A percentile compares a stretch with the other conserved stretches of the same genome.
Evolutionary conservation across 1,140 invertebrate genomes (phyloP).

Genomic region (Pseudomyrmex dendroicus): DNA sequence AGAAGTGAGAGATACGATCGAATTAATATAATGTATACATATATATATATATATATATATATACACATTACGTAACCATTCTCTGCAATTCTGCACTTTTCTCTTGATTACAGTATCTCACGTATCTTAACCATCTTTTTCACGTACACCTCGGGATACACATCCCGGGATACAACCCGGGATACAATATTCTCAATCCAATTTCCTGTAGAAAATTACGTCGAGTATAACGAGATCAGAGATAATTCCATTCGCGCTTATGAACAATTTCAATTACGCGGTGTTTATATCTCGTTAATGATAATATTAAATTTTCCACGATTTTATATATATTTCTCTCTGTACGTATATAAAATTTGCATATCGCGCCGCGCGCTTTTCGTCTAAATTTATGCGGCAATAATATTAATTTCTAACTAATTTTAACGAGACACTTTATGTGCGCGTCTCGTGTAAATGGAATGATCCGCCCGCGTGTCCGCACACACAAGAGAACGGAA

Average conservation of each 20-base stretch:
- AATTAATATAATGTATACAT: conserved; percentile 20
- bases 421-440: background rate
- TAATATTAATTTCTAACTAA: conserved; percentile 13
- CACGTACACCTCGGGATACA: background rate
- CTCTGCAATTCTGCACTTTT: conserved; percentile 4
- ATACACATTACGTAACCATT: no score
- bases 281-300: conserved; percentile 35
- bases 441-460: no score
- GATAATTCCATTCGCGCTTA: conserved; percentile 34
- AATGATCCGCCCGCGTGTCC: background rate
- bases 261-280: conserved; percentile 47
- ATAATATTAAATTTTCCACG: conserved; percentile 25
- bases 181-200: conserved; percentile 39
- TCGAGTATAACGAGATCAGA: conserved; percentile 31
- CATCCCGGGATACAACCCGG: conserved; percentile 1
- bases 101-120: background rate
- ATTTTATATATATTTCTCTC: conserved; percentile 15
- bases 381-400: background rate
- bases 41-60: no score
- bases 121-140: background rate
- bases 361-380: background rate
- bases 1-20: background rate
- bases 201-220: conserved; percentile 44
- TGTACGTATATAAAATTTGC: conserved; percentile 18
- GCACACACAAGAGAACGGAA: background rate